Percentiles rank a stretch among this genome's conserved stretches.
Conservation (phyloP, 2,888 invertebrate genomes). For the Tipula lateralis region DNA sequence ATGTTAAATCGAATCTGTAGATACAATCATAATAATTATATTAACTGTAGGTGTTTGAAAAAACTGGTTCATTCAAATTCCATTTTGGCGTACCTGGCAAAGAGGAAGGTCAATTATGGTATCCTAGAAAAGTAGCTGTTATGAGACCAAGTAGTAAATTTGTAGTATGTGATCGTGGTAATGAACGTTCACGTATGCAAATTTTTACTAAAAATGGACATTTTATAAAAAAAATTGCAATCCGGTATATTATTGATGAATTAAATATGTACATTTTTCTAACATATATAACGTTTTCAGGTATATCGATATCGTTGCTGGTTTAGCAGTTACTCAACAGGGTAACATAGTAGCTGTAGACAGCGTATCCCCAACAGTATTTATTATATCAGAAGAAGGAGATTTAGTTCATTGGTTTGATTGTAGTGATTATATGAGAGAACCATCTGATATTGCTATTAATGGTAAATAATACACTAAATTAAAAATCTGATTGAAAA, state of each 20-base stretch:
- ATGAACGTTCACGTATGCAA: conserved; percentile 95
- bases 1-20: too few relatives aligned
- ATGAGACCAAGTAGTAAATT: conserved; percentile 82
- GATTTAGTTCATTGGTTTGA: conserved; percentile 95
- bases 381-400: conserved; percentile 87
- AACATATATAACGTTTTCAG: conserved; percentile 46
- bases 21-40: too few relatives aligned
- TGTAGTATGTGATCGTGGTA: conserved; percentile 96
- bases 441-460: conserved; percentile 95
- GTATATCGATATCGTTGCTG: conserved; percentile 88
- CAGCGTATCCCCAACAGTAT: conserved; percentile 94
- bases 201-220: conserved; percentile 94
- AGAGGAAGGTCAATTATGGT: conserved; percentile 96
- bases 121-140: conserved; percentile 92
- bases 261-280: not conserved
- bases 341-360: conserved; percentile 96
- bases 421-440: conserved; percentile 95
- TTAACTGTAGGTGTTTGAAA: conserved; percentile 89
- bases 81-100: conserved; percentile 93
- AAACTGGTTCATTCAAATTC: conserved; percentile 86
- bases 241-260: conserved; percentile 45
- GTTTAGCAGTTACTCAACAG: conserved; percentile 85
- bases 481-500: not conserved
- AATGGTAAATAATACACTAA: conserved; percentile 58
- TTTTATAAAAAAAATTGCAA: conserved; percentile 91